Evolutionary conservation across 2,113 vertebrate species (phyloP), one percentile per base, ranked within the genome.

Genomic region (Trochalopteron elliotii): DNA sequence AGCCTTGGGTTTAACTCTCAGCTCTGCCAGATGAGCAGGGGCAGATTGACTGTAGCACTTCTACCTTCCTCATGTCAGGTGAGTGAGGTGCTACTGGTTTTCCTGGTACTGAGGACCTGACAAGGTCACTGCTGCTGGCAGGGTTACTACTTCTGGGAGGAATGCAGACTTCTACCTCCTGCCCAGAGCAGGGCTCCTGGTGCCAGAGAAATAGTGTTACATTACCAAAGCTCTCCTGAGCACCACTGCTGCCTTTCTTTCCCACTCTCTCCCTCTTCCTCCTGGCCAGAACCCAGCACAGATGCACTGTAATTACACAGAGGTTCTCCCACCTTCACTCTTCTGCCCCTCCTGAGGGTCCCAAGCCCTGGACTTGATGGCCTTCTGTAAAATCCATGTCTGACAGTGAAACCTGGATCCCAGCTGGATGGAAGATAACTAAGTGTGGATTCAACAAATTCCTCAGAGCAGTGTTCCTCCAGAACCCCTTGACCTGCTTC

Each of bases 1-100:
- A 72, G 22, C 40, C 25, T 23, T 0, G 5, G 35, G 30, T 55
- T 80, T 16, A 17, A 47, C 69, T 59, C 39, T 37, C 53, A 44
- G n/a, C 49, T 72, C 72, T 87, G 64, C 40, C 4, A 0, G 0
- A 3, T 17, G 15, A 80, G 67, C 57, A 50, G 30, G 33, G 33
- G 13, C 30, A 86, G n/a, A 28, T 35, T 39, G 30, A 35, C 53
- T 15, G 10, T 1, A 50, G 56, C 47, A 44, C 23, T 40, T 80
- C 25, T 1, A 0, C 39, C 37, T 68, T 71, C 37, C 25, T 21
- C 4, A 0, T 20, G 49, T 3, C 18, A 61, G 28, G 33, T 0
- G 2, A 57, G 10, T 10, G 71, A n/a, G 20, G 19, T 63, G 72
- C 31, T 75, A 5, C 23, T 7, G 5, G 8, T 44, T 78, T 57